Percentiles rank a stretch among this genome's conserved stretches.
Conservation (phyloP, 2,113 vertebrate species). For the Chlorodrepanis virens region DNA sequence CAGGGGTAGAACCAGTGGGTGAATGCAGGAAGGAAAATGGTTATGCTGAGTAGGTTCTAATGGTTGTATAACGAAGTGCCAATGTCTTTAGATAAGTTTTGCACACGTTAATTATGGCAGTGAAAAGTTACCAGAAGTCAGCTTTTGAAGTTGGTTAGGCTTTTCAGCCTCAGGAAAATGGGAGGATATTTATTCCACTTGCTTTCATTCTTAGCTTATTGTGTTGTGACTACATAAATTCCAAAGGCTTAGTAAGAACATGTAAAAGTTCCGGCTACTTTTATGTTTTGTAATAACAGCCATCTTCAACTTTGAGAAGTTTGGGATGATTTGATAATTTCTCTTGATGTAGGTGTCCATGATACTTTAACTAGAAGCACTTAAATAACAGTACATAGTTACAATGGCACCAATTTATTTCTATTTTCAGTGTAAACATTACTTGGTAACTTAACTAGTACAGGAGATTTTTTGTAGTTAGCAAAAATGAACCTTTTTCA, state of each 20-base stretch:
- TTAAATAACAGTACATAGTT: not conserved
- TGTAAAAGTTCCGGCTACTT: not conserved
- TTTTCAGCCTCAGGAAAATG: not conserved
- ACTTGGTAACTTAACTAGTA: not conserved
- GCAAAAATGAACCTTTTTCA: not conserved
- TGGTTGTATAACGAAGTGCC: not conserved
- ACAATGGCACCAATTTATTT: not conserved
- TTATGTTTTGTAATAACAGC: not conserved
- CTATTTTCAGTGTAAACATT: not conserved
- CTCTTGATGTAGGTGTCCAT: not conserved
- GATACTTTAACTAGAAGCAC: not conserved
- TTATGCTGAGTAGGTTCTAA: not conserved
- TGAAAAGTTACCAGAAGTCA: not conserved
- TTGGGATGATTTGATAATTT: not conserved
- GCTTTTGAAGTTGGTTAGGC: not conserved
- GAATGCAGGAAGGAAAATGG: not conserved
- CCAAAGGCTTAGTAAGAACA: not conserved
- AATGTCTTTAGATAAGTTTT: not conserved
- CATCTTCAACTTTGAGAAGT: not conserved
- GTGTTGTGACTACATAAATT: not conserved
- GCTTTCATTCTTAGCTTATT: slow-evolving; percentile 2
- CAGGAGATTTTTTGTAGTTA: not conserved
- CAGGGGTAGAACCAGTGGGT: not conserved
- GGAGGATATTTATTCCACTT: not conserved
- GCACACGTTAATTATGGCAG: not conserved